Base-by-base conservation (phyloP, 2,113 vertebrate species). In the Ibidorhyncha struthersii region DNA sequence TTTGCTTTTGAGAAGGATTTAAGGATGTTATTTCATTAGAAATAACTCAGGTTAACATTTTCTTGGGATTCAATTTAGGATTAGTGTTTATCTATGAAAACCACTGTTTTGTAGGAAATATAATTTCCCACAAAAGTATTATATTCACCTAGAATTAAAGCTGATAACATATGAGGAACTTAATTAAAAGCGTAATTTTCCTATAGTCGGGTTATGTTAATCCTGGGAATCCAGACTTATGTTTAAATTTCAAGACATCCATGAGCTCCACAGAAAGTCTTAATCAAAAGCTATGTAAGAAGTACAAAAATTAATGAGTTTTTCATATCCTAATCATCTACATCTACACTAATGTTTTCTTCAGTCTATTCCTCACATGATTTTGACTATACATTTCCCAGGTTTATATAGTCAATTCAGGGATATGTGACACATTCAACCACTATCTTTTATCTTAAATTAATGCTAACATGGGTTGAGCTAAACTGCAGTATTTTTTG, bases 71-170 rank as follows among this genome's bases (percentile, higher is more conserved):
- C 81, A 78, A 86, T 71, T 66, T 74, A 58, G 23, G 25, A 92
- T 93, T 89, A 94, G 26, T 41, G 43, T 19, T 80, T 93, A 34
- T 70, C 85, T 89, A 55, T 91, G 32, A 86, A 86, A 90, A 69
- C 10, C 4, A 26, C 12, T 67, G 12, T 70, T 74, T 83, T 50
- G 9, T 41, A 77, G 12, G 18, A 86, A 83, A 83, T 56, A 66
- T 9, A 14, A 21, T 92, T 90, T 85, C 32, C 23, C 27, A 30
- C 10, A 41, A 18, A 61, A 52, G 3, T 36, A 32, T 53, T 85
- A 15, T 56, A 47, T 50, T 88, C 5, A 2, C 11, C 45, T 34
- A 19, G 27, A 77, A 74, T 70, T 91, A 92, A 78, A 81, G 13
- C 19, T 59, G 59, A 45, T 77, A 89, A 45, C 9, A 56, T 65